phyloP scores from a whole-genome alignment of 2,888 invertebrate species.

The Pheosia gnoma region DNA sequence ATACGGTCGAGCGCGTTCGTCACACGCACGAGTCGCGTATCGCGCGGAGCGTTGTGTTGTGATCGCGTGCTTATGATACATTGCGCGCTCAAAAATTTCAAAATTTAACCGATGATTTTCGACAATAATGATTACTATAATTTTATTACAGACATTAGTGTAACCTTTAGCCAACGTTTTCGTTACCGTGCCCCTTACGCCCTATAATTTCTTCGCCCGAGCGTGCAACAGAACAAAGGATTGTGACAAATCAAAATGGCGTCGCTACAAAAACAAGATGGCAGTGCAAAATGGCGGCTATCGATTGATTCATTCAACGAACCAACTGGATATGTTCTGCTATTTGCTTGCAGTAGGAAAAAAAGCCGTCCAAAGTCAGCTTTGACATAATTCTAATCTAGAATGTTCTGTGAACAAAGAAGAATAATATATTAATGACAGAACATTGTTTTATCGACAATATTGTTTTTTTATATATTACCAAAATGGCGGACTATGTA shows the following conservation, averaged over 20 bases:
- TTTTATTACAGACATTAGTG: too few species aligned
- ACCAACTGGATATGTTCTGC: conserved; percentile 83
- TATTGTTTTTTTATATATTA: not conserved
- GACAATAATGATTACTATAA: too few species aligned
- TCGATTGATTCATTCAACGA: conserved; percentile 64
- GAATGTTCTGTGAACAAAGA: conserved; percentile 76
- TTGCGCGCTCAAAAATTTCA: too few species aligned
- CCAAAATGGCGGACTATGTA: not conserved
- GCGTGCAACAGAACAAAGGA: conserved; percentile 26
- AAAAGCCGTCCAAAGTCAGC: conserved; percentile 82
- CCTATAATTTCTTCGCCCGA: not conserved
- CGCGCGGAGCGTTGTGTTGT: too few species aligned
- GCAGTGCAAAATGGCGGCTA: conserved; percentile 48
- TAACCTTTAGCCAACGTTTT: too few species aligned
- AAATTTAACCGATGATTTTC: too few species aligned
- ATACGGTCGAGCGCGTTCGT: too few species aligned
- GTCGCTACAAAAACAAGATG: conserved; percentile 24
- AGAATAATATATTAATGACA: conserved; percentile 59
- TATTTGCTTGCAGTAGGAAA: conserved; percentile 84
- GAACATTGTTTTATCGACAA: conserved; percentile 11
- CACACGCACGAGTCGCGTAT: too few species aligned
- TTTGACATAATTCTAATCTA: conserved; percentile 77
- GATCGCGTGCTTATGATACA: too few species aligned
- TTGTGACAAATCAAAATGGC: conserved; percentile 40
- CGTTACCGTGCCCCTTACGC: too few species aligned